Evolutionary conservation across 2,113 vertebrate genomes (phyloP).

Genomic region (Saguinus midas): DNA sequence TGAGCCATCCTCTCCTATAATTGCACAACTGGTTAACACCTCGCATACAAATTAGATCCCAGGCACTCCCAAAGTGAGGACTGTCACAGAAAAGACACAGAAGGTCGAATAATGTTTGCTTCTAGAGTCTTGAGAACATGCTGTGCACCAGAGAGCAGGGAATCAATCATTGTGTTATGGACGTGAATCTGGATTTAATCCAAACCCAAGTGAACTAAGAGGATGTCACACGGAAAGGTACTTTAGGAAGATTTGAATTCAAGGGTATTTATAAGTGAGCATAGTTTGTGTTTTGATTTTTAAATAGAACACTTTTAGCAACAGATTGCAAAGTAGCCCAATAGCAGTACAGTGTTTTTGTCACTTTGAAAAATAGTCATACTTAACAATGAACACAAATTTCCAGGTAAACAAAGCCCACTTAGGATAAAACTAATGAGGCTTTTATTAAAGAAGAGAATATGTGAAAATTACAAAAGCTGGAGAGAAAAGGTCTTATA

Average conservation of each 20-base stretch:
- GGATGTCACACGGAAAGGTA: not conserved
- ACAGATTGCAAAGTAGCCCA: conserved; percentile 27
- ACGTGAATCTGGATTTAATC: conserved; percentile 60
- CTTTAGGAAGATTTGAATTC: conserved; percentile 48
- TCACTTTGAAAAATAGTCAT: conserved; percentile 61
- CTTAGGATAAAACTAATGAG: conserved; percentile 63
- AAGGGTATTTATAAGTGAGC: conserved; percentile 13
- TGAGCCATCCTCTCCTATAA: not conserved
- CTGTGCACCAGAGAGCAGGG: conserved; percentile 35
- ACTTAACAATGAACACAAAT: conserved; percentile 48
- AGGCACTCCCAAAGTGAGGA: conserved; percentile 31
- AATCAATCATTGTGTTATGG: conserved; percentile 65
- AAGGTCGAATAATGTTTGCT: conserved; percentile 71
- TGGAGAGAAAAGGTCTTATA: conserved; percentile 6
- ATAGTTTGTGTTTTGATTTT: conserved; percentile 48
- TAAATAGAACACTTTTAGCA: conserved; percentile 2
- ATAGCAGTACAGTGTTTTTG: not conserved
- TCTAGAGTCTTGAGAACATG: conserved; percentile 44
- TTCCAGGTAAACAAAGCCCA: conserved; percentile 58
- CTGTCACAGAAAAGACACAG: conserved; percentile 1
- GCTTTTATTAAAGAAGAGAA: conserved; percentile 44
- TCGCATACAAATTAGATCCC: conserved; percentile 56
- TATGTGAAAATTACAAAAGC: conserved; percentile 7
- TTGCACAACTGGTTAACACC: not conserved
- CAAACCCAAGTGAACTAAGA: conserved; percentile 43